Evolutionary conservation across 1,140 invertebrate species (phyloP), one percentile per base, ranked within the genome.

Genomic region (Idris sp.): DNA sequence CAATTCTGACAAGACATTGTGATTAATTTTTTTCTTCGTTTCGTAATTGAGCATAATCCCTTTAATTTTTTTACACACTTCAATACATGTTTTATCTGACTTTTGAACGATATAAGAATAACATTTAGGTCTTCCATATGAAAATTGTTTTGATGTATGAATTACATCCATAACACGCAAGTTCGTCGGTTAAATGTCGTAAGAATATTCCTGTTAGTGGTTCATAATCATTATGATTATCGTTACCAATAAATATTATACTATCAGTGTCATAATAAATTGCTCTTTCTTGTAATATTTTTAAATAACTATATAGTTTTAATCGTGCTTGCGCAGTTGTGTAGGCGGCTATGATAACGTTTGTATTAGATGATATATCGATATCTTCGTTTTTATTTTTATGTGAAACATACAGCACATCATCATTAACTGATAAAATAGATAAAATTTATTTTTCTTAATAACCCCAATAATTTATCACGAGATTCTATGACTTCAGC

Each of bases 211-310:
- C 81, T 4, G 65, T 61, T 0, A 58, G 68, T 16, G 72, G 48
- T 25, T 76, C 48, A 19, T 73, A 59, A 2, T 4, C 10, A 7
- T 30, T 25, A 0, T 19, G 14, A 2, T 28, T 67, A n/a, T n/a
- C n/a, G n/a, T n/a, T n/a, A 7, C 59, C 36, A 1, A 75, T 14
- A 43, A 79, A 85, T 22, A 84, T 77, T 13, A 82, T 36, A n/a
- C 51, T 73, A 68, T 88, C 87, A 2, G 86, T 89, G 59, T 88
- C 87, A 18, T 73, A 83, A 59, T 89, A 88, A 1, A 87, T 41
- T 2, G 81, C 81, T 19, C 78, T 38, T 0, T 72, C 28, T 10
- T 65, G 76, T 8, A 88, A 36, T 19, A 64, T 48, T 72, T 86
- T 75, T 8, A 88, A 48, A 41, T 81, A 79, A 11, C 44, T 35